phyloP scores from a whole-genome alignment of 2,113 vertebrate species.

The Antigone vipio region DNA sequence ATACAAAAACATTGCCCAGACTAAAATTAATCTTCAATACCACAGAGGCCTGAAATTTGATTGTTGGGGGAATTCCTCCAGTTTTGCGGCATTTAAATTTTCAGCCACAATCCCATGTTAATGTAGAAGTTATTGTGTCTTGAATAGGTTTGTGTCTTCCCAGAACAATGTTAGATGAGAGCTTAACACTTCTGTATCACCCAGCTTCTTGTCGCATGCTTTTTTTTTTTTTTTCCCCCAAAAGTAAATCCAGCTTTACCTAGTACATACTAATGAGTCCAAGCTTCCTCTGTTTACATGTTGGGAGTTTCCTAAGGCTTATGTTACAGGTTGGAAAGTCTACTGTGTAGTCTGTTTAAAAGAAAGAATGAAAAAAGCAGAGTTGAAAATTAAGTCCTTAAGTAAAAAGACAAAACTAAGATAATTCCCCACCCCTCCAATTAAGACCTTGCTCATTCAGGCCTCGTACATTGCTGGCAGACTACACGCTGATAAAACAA shows the following conservation, averaged over 20 bases:
- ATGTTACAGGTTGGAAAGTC: background rate
- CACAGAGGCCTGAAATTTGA: background rate
- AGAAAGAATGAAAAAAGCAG: background rate
- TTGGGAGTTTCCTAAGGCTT: background rate
- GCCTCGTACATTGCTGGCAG: background rate
- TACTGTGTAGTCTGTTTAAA: background rate
- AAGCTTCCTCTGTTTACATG: background rate
- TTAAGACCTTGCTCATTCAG: background rate
- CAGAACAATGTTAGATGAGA: conserved; percentile 25
- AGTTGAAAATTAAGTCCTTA: conserved; percentile 20
- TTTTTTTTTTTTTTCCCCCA: background rate
- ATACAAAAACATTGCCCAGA: background rate
- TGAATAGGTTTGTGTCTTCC: conserved; percentile 8
- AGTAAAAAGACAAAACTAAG: conserved; percentile 10
- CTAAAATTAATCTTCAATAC: conserved; percentile 7
- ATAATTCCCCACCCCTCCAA: background rate
- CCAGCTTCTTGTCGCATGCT: background rate
- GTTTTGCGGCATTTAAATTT: background rate
- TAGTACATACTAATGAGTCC: conserved; percentile 10
- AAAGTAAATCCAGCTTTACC: conserved; percentile 18
- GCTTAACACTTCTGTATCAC: background rate
- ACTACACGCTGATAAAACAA: conserved; percentile 20
- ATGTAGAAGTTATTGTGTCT: background rate
- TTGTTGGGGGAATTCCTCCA: conserved; percentile 12
- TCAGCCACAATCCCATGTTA: background rate